phyloP scores from a whole-genome alignment of 1,140 invertebrate species.

The Drosophila kohkoa region DNA sequence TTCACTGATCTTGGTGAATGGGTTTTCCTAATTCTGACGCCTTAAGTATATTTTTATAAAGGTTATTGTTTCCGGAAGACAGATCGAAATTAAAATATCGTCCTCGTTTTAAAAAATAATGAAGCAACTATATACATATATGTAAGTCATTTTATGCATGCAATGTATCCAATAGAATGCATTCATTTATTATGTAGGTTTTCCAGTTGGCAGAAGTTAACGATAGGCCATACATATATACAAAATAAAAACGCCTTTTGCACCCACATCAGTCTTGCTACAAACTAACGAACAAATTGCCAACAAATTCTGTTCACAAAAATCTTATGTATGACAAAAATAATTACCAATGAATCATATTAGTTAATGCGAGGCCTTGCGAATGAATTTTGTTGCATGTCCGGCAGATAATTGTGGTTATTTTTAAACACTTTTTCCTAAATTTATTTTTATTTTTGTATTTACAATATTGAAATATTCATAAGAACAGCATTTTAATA shows the following conservation, averaged over 20 bases:
- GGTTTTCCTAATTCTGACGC: no score
- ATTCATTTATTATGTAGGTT: neutral
- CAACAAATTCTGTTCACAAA: neutral
- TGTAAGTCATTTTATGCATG: no score
- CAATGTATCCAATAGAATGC: no score
- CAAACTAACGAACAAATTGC: constrained; percentile 57
- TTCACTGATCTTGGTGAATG: no score
- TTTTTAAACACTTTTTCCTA: constrained; percentile 32
- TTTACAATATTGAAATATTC: constrained; percentile 34
- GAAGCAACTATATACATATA: no score
- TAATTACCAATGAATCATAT: constrained; percentile 70
- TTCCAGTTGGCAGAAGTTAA: constrained; percentile 51
- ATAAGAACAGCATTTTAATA: constrained; percentile 24
- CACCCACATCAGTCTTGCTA: constrained; percentile 43
- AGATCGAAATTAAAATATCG: no score
- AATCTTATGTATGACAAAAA: constrained; percentile 21
- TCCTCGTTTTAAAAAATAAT: no score
- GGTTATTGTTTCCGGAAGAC: no score
- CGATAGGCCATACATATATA: constrained; percentile 4
- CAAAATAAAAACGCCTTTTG: constrained; percentile 60
- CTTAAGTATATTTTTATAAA: no score
- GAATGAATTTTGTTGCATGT: constrained; percentile 45
- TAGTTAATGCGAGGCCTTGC: constrained; percentile 37
- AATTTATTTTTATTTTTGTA: constrained; percentile 48
- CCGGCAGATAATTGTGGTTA: constrained; percentile 58